Evolutionary conservation across 1,140 invertebrate species (phyloP).

Genomic region (Harpegnathos saltator): DNA sequence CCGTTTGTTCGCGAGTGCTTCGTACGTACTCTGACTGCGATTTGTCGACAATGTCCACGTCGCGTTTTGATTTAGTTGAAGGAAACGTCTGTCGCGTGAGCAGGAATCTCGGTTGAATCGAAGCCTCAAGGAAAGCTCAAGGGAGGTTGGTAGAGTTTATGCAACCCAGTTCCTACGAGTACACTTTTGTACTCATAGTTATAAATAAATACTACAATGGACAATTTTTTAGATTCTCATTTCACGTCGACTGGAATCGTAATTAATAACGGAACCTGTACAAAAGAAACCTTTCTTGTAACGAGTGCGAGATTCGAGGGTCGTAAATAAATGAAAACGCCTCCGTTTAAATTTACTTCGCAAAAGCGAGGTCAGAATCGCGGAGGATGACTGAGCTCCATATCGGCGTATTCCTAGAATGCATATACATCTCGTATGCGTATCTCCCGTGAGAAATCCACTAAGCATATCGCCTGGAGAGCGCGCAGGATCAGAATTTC

Average conservation of each 20-base stretch:
- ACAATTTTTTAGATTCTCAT: too few relatives aligned
- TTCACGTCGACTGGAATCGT: background rate
- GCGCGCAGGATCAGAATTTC: conserved; percentile 47
- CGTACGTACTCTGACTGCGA: background rate
- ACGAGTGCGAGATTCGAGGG: background rate
- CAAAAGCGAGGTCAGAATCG: background rate
- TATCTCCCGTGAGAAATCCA: conserved; percentile 42
- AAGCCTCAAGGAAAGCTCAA: too few relatives aligned
- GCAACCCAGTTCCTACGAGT: too few relatives aligned
- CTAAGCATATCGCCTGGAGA: conserved; percentile 38
- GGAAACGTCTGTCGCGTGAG: too few relatives aligned
- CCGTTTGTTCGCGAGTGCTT: background rate
- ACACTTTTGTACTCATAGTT: too few relatives aligned
- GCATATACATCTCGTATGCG: conserved; percentile 30
- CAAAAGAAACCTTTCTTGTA: background rate
- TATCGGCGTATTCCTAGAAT: background rate
- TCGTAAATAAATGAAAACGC: conserved; percentile 22
- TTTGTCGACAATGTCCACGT: background rate
- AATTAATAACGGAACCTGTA: too few relatives aligned
- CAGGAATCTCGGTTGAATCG: too few relatives aligned
- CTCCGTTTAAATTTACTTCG: background rate
- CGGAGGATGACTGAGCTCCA: background rate
- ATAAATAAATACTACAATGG: too few relatives aligned
- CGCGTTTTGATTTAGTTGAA: too few relatives aligned
- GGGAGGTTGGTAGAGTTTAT: too few relatives aligned